Evolutionary conservation across 2,113 vertebrate genomes (phyloP), one percentile per base, ranked within the genome.

Genomic region (Poeciliopsis retropinna): DNA sequence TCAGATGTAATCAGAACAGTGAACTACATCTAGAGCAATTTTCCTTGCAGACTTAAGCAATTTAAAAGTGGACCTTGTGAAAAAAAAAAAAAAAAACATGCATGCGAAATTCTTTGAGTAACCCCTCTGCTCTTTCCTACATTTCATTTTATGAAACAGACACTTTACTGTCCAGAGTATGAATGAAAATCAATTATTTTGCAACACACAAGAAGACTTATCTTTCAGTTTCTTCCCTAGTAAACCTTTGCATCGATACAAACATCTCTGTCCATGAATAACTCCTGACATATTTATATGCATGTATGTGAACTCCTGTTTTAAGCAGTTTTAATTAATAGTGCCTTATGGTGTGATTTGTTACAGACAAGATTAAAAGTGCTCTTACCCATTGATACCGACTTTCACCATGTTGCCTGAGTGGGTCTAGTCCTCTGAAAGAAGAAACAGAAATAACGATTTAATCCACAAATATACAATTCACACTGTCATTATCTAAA

Each of bases 361-460:
- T 9, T 0, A 60, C 3, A 9, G 29, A 12, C 69, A 22, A 5
- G 17, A 3, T 13, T 29, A 27, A 25, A 75, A 71, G 66, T 12
- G 25, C 17, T 17, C 94, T 94, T 92, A 95, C 94, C 94, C 94
- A 61, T 95, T 95, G 87, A 95, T 89, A 62, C 94, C 94, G 19
- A 95, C 93, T 94, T 95, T 95, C 73, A 95, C 94, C 94, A 95
- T 95, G 81, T 90, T 95, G 88, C 70, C 91, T 92, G 91, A 72
- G 86, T 91, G 88, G 84, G 75, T 83, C 7, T 84, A 85, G 93
- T 95, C 91, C 92, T 94, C 92, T 95, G 88, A 57, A 3, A 62
- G 0, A 22, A 39, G 3, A 32, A 4, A 67, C 0, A 70, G 68
- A 39, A 12, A 0, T 10, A 15, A 4, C n/a, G 4, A 32, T 54